Percentiles rank a stretch among this genome's conserved stretches.
Evolutionary conservation across 1,140 invertebrate species (phyloP).

Genomic region (Agrypnia vestita): DNA sequence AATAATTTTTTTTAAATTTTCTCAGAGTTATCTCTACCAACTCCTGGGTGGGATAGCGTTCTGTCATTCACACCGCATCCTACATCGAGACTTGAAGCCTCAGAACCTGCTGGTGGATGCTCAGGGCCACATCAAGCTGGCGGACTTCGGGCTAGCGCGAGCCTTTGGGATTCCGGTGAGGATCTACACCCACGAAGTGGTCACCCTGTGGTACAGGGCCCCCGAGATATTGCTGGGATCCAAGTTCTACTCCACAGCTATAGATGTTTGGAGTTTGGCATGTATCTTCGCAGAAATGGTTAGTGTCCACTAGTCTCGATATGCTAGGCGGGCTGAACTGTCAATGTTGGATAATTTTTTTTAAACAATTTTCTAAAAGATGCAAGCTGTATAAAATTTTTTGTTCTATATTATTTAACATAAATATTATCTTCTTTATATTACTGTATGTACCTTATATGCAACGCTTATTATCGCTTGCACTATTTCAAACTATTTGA

Average conservation of each 20-base stretch:
- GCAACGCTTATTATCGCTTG: too few species aligned
- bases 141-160: slow-evolving; percentile 92
- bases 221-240: slow-evolving; percentile 95
- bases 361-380: too few species aligned
- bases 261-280: slow-evolving; percentile 97
- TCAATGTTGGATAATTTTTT: too few species aligned
- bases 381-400: too few species aligned
- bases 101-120: slow-evolving; percentile 91
- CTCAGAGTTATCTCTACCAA: slow-evolving; percentile 91
- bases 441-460: too few species aligned
- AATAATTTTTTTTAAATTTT: slow-evolving; percentile 59
- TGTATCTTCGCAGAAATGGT: slow-evolving; percentile 97
- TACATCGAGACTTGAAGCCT: slow-evolving; percentile 93
- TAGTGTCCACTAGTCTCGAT: slow-evolving; percentile 41
- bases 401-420: too few species aligned
- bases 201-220: slow-evolving; percentile 97
- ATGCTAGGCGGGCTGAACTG: too few species aligned
- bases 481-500: too few species aligned
- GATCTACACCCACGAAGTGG: slow-evolving; percentile 94
- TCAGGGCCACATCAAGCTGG: slow-evolving; percentile 88
- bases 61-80: slow-evolving; percentile 91
- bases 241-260: slow-evolving; percentile 90
- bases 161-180: slow-evolving; percentile 88
- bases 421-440: too few species aligned
- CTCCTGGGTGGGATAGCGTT: slow-evolving; percentile 91